A percentile compares a stretch with the other conserved stretches of the same genome.
Conservation (phyloP, 2,888 invertebrate species). For the Phalera bucephala region DNA sequence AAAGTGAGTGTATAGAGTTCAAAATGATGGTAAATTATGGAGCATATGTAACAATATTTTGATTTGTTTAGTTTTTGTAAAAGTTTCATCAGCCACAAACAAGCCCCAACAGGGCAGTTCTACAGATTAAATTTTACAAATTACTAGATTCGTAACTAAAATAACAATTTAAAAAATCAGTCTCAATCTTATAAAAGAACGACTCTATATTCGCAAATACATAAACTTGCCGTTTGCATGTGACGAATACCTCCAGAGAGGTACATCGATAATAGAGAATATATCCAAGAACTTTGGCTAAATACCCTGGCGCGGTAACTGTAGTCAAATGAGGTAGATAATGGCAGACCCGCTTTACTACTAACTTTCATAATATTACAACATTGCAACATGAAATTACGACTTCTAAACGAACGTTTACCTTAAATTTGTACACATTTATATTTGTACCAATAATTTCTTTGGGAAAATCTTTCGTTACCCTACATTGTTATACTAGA, state of each 20-base stretch:
- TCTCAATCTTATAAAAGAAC: conserved; percentile 53
- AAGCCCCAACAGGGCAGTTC: conserved; percentile 3
- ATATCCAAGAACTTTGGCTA: conserved; percentile 73
- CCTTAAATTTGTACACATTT: conserved; percentile 77
- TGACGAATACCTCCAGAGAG: conserved; percentile 53
- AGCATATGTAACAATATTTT: no score
- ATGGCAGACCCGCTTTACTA: conserved; percentile 64
- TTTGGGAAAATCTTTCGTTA: conserved; percentile 74
- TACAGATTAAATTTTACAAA: conserved; percentile 11
- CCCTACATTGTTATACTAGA: conserved; percentile 50
- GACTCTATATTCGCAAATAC: conserved; percentile 30
- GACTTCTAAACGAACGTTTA: conserved; percentile 61
- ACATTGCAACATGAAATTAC: conserved; percentile 77
- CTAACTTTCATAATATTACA: conserved; percentile 67
- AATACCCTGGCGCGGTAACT: conserved; percentile 68
- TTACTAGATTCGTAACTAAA: conserved; percentile 14
- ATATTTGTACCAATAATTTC: conserved; percentile 81
- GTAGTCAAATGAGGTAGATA: conserved; percentile 73
- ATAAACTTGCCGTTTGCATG: conserved; percentile 39
- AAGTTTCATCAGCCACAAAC: background rate
- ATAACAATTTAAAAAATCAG: conserved; percentile 57
- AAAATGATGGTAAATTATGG: no score
- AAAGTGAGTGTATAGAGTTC: no score
- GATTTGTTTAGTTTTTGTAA: no score
- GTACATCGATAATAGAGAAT: conserved; percentile 66